Conservation (phyloP, 2,797 vertebrate genomes). For the Hydrocynus forskahlii region DNA sequence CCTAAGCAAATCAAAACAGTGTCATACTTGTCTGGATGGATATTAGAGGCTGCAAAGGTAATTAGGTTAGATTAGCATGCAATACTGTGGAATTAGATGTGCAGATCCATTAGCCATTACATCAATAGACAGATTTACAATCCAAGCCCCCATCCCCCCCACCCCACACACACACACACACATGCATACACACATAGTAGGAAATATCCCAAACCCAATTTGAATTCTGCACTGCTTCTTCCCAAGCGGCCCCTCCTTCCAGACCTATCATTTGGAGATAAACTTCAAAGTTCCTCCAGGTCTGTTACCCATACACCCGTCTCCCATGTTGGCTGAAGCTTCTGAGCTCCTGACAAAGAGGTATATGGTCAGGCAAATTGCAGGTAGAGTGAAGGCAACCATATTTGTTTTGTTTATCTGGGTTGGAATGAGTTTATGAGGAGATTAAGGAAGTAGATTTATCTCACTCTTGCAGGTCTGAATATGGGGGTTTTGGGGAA, state of each 20-base stretch:
- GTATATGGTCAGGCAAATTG: background rate
- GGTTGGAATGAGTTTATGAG: background rate
- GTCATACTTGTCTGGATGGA: background rate
- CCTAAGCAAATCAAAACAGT: background rate
- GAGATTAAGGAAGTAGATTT: slow-evolving; percentile 72
- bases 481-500: slow-evolving; percentile 63
- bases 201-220: slow-evolving; percentile 1
- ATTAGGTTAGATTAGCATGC: slow-evolving; percentile 1
- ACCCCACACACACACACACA: too few species aligned
- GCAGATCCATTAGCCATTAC: background rate
- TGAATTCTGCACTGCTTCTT: background rate
- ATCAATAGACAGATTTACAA: background rate
- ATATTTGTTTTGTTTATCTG: slow-evolving; percentile 33
- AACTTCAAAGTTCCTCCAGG: slow-evolving; percentile 18
- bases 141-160: background rate
- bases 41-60: background rate
- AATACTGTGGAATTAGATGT: slow-evolving; percentile 7
- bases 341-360: background rate
- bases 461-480: slow-evolving; percentile 72
- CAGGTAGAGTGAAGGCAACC: slow-evolving; percentile 24
- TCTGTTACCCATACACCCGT: slow-evolving; percentile 3
- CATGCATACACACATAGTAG: background rate
- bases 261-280: background rate
- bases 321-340: background rate
- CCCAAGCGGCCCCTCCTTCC: background rate